Base-by-base conservation (phyloP, 1,140 invertebrate species). In the Epicauta chinensis region DNA sequence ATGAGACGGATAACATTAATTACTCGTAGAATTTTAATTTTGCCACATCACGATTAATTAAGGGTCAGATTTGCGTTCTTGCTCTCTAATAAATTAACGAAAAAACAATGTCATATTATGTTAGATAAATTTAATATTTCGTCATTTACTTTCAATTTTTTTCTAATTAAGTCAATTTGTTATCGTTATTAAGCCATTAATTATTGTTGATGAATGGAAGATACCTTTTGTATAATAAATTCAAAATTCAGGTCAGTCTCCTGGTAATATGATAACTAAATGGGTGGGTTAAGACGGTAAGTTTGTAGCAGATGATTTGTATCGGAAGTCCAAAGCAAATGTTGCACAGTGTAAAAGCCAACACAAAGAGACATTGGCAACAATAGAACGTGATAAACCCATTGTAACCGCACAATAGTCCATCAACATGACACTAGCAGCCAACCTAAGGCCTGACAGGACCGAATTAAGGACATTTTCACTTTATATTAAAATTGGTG, bases 341-440 rank as follows among this genome's bases (percentile, higher is more conserved):
- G 60, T 62, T 62, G 58, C 55, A 58, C 31, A 48, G 47, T 51
- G 55, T 49, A 51, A 55, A 53, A 57, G 49, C 31, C 44, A 42
- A 48, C 53, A 62, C 60, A 60, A 62, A 62, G 60, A 62, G 58
- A 53, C 55, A 55, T 38, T 53, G 48, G 37, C 48, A 51, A 62
- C 60, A 62, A 59, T 58, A 58, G 60, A 51, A 45, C 53, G 53
- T 62, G 60, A 62, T 62, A 62, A 62, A 59, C 55, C 60, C 52
- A 62, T 62, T 62, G 60, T 62, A 52, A 60, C 50, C 47, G 52
- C 53, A 62, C 60, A 62, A 62, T 62, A 60, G 60, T 62, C 60
- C 55, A 62, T 62, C 60, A 62, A 59, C 55, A 53, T 62, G 60
- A 60, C 60, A 62, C 53, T 59, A 43, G 41, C 59, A 61, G 52